A percentile compares a stretch with the other conserved stretches of the same genome.
Conservation (phyloP, 2,797 vertebrate species). For the Mareca strepera region DNA sequence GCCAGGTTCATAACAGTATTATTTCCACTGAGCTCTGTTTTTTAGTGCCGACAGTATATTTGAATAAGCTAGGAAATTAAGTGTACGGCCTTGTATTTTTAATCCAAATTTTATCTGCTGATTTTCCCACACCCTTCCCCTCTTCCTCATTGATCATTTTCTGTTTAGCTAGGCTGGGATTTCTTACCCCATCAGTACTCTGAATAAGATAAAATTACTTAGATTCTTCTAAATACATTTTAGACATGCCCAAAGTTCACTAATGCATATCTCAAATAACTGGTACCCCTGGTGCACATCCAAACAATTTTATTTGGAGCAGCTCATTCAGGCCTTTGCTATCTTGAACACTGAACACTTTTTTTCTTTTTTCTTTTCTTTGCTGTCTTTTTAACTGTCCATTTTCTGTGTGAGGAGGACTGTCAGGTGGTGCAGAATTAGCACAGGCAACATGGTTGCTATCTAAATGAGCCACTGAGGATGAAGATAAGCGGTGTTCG, state of each 20-base stretch:
- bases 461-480: fast-evolving
- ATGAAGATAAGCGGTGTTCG: not conserved
- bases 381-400: not conserved
- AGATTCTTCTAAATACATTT: not conserved
- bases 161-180: not conserved
- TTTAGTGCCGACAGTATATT: not conserved
- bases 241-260: not conserved
- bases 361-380: not conserved
- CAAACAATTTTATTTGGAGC: not conserved
- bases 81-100: not conserved
- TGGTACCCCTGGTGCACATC: not conserved
- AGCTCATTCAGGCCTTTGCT: not conserved
- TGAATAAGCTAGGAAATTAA: not conserved
- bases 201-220: not conserved
- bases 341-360: not conserved
- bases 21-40: not conserved
- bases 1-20: not conserved
- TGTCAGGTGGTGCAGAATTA: not conserved
- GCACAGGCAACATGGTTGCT: not conserved
- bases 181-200: not conserved
- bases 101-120: not conserved
- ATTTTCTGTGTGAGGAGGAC: not conserved
- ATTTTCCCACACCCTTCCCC: not conserved
- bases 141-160: not conserved
- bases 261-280: not conserved